Percentiles rank a stretch among this genome's conserved stretches.
These are phyloP conservation scores for Sebastes iracundus DNA, from an alignment of 2,797 vertebrate species.

Conservation along the genomic window DNA sequence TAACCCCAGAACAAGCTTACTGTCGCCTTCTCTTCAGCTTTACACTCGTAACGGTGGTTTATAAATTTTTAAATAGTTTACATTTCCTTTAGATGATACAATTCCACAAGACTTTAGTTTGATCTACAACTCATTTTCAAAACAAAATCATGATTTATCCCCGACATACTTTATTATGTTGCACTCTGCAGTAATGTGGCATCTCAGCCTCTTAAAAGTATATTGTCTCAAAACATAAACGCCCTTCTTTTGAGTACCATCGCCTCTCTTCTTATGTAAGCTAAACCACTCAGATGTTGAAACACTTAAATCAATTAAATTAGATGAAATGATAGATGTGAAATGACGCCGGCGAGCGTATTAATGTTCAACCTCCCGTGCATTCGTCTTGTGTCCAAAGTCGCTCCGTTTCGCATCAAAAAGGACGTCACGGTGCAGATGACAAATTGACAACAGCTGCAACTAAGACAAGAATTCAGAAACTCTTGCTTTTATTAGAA, in stretches of 20 bases:
- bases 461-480: slow-evolving; percentile 59
- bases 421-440: slow-evolving; percentile 24
- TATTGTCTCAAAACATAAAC: neutral
- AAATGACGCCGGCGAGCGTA: neutral
- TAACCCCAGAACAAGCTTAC: neutral
- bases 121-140: neutral
- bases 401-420: slow-evolving; percentile 50
- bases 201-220: neutral
- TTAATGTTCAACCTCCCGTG: slow-evolving; percentile 14
- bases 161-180: neutral
- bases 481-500: slow-evolving; percentile 75
- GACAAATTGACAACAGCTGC: slow-evolving; percentile 77
- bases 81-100: neutral
- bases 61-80: neutral
- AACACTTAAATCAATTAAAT: slow-evolving; percentile 30
- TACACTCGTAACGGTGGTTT: neutral
- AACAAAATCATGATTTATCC: neutral
- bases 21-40: neutral
- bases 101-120: neutral
- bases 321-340: slow-evolving; percentile 7
- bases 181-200: neutral
- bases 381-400: slow-evolving; percentile 49
- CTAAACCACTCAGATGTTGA: neutral
- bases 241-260: neutral
- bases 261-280: neutral